Percentiles rank a stretch among this genome's conserved stretches.
These are phyloP conservation scores for Euglossa dilemma DNA, from an alignment of 1,140 invertebrate species.

Conservation along the genomic window DNA sequence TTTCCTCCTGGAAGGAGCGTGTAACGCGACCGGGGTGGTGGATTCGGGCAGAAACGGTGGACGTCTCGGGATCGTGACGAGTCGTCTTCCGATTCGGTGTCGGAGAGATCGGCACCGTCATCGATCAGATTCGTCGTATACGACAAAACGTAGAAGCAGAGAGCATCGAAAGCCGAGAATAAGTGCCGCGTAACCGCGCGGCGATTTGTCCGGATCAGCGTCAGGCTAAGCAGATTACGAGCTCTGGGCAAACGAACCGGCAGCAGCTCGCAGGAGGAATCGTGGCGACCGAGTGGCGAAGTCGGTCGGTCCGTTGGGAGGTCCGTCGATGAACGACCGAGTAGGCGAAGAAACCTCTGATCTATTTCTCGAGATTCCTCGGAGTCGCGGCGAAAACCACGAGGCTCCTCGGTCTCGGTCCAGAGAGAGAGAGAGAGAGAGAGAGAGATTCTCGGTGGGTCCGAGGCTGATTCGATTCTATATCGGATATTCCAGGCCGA, in stretches of 20 bases:
- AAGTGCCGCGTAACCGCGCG: slow-evolving; percentile 79
- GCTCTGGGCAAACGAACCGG: slow-evolving; percentile 70
- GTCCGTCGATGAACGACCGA: slow-evolving; percentile 49
- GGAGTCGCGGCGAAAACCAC: no score
- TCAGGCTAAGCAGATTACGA: slow-evolving; percentile 81
- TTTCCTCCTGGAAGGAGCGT: no score
- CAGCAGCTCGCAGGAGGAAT: slow-evolving; percentile 61
- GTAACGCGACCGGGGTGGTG: no score
- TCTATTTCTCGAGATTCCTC: neutral
- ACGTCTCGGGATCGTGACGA: slow-evolving; percentile 7
- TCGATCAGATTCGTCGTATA: slow-evolving; percentile 52
- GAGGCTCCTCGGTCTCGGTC: neutral
- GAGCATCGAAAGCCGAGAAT: slow-evolving; percentile 66
- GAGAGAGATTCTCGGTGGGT: no score
- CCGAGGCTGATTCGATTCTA: no score
- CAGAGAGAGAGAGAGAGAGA: no score
- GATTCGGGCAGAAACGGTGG: neutral
- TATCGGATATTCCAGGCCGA: no score
- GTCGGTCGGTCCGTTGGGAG: slow-evolving; percentile 57
- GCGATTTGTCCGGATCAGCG: slow-evolving; percentile 82
- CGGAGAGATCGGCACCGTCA: slow-evolving; percentile 56
- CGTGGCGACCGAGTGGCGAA: slow-evolving; percentile 48
- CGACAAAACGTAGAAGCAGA: slow-evolving; percentile 29
- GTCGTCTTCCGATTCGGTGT: neutral
- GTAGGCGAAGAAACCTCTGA: slow-evolving; percentile 43